Evolutionary conservation across 2,797 vertebrate genomes (phyloP).

Genomic region (Dryobates pubescens): DNA sequence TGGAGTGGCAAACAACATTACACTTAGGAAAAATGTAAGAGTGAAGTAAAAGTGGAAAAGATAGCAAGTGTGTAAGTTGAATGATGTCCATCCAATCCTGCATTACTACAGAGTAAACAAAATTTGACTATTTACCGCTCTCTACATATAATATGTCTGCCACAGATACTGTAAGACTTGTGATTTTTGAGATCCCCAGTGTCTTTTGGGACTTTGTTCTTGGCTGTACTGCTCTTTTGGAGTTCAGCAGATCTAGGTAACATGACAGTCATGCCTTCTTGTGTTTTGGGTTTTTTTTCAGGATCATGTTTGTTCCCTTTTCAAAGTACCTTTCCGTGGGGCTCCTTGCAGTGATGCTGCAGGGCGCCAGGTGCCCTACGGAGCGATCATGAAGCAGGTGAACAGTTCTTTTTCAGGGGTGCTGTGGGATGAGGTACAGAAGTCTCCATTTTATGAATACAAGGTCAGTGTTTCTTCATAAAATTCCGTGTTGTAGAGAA

Average conservation of each 20-base stretch:
- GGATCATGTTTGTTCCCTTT: slow-evolving; percentile 85
- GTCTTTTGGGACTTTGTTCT: neutral
- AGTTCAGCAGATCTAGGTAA: neutral
- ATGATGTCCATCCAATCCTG: neutral
- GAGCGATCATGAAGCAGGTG: slow-evolving; percentile 87
- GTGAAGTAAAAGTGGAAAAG: neutral
- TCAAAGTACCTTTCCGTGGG: slow-evolving; percentile 87
- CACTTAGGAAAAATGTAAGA: neutral
- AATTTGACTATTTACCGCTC: neutral
- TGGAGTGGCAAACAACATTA: neutral
- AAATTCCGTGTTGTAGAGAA: neutral
- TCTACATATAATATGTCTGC: neutral
- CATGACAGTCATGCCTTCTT: neutral
- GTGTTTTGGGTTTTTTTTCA: slow-evolving; percentile 47
- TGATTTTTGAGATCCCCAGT: neutral
- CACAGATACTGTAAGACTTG: neutral
- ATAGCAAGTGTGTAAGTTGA: neutral
- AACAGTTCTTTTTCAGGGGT: slow-evolving; percentile 85
- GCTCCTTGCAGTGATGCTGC: slow-evolving; percentile 93
- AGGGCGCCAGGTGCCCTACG: slow-evolving; percentile 87
- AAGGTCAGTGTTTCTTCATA: slow-evolving; percentile 75
- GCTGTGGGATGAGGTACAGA: slow-evolving; percentile 86
- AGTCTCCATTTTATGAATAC: slow-evolving; percentile 92
- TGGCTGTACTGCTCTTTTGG: neutral
- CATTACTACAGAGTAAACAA: neutral